Conservation (phyloP, 2,113 vertebrate species). For the Centrocercus urophasianus region DNA sequence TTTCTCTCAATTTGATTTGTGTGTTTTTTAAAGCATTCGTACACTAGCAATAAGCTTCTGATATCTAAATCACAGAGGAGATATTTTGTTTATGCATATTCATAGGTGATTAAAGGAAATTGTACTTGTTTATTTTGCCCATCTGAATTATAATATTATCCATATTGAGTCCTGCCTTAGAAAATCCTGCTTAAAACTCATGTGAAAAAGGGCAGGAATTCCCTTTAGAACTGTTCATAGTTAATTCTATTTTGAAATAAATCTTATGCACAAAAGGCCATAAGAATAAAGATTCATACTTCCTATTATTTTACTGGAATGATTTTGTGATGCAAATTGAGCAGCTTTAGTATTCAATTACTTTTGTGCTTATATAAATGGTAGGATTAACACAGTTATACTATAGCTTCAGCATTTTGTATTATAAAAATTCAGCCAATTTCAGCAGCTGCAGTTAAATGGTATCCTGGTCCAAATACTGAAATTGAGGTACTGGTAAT, state of each 20-base stretch:
- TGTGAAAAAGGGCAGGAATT: conserved; percentile 47
- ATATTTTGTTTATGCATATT: conserved; percentile 64
- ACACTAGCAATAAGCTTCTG: neutral
- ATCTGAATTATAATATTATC: conserved; percentile 54
- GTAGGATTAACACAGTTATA: conserved; percentile 8
- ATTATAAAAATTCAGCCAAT: conserved; percentile 43
- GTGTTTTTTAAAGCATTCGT: neutral
- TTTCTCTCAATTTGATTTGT: neutral
- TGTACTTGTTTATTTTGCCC: conserved; percentile 61
- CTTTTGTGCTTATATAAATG: conserved; percentile 62
- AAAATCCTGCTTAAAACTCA: conserved; percentile 49
- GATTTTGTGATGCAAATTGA: conserved; percentile 66
- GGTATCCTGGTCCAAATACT: conserved; percentile 6
- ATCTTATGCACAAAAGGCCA: conserved; percentile 36
- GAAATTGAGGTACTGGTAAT: neutral
- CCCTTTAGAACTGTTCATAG: conserved; percentile 34
- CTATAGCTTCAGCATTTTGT: conserved; percentile 26
- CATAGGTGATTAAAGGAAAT: conserved; percentile 66
- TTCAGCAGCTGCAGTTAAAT: conserved; percentile 54
- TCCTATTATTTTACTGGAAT: conserved; percentile 55
- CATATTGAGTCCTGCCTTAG: conserved; percentile 35
- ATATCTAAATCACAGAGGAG: conserved; percentile 45
- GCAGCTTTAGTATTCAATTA: conserved; percentile 58
- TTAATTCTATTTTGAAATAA: conserved; percentile 68
- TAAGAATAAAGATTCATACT: conserved; percentile 51